Conservation (phyloP, 2,888 invertebrate species). For the Tryphoninae sp. region DNA sequence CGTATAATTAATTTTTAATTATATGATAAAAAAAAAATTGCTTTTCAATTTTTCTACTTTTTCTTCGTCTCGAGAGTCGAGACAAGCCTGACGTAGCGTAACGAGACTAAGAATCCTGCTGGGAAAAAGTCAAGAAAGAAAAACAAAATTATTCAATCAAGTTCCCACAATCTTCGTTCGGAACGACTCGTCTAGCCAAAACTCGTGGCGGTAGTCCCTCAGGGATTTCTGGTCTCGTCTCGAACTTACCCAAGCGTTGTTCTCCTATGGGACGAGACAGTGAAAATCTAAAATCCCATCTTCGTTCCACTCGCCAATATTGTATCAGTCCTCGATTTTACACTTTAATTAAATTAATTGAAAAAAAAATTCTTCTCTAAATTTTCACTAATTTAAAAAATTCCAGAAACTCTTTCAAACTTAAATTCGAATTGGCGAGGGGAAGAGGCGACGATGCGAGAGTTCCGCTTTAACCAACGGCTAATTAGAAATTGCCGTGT, state of each 20-base stretch:
- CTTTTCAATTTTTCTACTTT: too few species aligned
- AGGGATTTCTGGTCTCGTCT: neutral
- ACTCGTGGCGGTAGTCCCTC: neutral
- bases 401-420: too few species aligned
- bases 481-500: slow-evolving; percentile 71
- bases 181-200: neutral
- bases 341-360: too few species aligned
- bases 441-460: neutral
- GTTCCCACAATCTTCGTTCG: neutral
- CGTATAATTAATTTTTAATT: too few species aligned
- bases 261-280: neutral
- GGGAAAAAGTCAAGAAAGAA: neutral
- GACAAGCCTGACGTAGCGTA: too few species aligned
- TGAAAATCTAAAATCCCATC: neutral
- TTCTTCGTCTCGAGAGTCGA: too few species aligned
- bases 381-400: too few species aligned
- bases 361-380: too few species aligned
- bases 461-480: slow-evolving; percentile 61
- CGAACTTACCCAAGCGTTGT: neutral
- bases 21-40: too few species aligned
- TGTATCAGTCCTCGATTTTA: too few species aligned
- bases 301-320: neutral
- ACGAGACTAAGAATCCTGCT: neutral
- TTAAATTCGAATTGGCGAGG: too few species aligned
- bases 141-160: neutral